These are phyloP conservation scores for Bombus haemorrhoidalis DNA, from an alignment of 1,140 invertebrate genomes.

Conservation along the genomic window DNA sequence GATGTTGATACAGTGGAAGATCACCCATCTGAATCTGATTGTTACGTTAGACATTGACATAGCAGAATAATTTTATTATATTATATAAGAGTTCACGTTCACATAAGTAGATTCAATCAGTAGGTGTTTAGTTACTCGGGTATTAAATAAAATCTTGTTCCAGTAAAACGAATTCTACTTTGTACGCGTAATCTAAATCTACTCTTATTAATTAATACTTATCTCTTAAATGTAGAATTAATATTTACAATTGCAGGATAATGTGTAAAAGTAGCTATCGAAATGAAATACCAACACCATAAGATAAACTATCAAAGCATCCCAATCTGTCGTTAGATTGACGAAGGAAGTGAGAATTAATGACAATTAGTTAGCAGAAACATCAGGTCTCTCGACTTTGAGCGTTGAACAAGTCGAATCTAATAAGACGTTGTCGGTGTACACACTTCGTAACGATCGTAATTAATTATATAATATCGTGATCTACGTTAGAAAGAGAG, in stretches of 20 bases:
- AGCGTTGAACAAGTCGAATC: neutral
- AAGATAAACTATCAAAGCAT: no score
- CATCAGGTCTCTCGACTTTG: neutral
- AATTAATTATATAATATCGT: constrained; percentile 3
- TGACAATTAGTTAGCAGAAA: neutral
- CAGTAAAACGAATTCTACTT: neutral
- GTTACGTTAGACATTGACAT: no score
- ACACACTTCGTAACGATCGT: neutral
- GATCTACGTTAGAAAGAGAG: neutral
- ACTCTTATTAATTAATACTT: neutral
- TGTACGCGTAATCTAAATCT: neutral
- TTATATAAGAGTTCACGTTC: no score
- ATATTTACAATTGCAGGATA: neutral
- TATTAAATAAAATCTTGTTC: neutral
- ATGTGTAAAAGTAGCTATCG: neutral
- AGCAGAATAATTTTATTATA: no score
- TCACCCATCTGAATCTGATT: no score
- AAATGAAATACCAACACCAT: neutral
- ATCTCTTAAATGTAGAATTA: no score
- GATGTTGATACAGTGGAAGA: no score
- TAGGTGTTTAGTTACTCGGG: no score
- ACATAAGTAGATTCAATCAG: no score
- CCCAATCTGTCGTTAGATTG: neutral
- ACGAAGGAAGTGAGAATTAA: neutral
- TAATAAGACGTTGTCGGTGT: neutral